Percentiles rank a stretch among this genome's conserved stretches.
phyloP scores from a whole-genome alignment of 2,113 vertebrate genomes.

The Camelus dromedarius region DNA sequence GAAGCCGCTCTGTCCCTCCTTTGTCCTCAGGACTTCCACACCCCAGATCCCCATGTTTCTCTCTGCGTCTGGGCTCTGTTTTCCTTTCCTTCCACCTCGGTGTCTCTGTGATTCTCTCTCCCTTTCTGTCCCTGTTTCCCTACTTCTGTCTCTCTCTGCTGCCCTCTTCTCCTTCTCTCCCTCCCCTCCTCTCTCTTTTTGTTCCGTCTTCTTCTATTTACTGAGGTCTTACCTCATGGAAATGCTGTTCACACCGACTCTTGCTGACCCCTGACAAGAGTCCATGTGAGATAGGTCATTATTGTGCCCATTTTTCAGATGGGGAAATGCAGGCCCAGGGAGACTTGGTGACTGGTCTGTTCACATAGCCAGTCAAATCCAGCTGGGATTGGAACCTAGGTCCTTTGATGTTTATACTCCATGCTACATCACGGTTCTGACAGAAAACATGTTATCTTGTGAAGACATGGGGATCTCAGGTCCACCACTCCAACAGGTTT shows the following conservation, averaged over 20 bases:
- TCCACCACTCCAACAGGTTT: not conserved
- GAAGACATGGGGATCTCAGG: not conserved
- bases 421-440: not conserved
- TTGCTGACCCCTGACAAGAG: not conserved
- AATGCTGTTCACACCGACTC: not conserved
- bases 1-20: not conserved
- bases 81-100: rapidly evolving
- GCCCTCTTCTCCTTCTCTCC: not conserved
- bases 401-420: not conserved
- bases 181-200: not conserved
- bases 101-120: not conserved
- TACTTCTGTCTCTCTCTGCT: not conserved
- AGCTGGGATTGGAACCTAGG: not conserved
- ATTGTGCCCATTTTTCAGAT: not conserved
- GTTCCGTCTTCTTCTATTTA: not conserved
- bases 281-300: not conserved
- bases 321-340: not conserved
- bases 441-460: not conserved
- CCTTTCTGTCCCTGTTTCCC: not conserved
- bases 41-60: not conserved
- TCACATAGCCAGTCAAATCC: not conserved
- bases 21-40: not conserved
- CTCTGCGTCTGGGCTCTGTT: not conserved
- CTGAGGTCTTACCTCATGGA: not conserved
- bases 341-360: not conserved